Percentiles rank a stretch among this genome's conserved stretches.
phyloP scores from a whole-genome alignment of 1,140 invertebrate genomes.

The Drosophila rufa region DNA sequence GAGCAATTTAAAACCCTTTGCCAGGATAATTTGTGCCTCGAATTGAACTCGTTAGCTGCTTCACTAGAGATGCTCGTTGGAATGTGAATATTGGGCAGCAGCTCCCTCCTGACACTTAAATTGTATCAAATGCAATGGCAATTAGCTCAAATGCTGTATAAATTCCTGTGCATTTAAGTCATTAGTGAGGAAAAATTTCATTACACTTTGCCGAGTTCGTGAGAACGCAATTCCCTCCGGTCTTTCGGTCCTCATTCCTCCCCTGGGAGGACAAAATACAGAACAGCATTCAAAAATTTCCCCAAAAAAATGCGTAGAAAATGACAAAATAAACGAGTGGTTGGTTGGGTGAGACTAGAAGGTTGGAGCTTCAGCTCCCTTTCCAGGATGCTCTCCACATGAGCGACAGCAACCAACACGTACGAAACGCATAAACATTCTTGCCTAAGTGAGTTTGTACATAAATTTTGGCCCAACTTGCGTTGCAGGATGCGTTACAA shows the following conservation, averaged over 20 bases:
- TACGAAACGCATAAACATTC: constrained; percentile 83
- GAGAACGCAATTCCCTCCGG: constrained; percentile 32
- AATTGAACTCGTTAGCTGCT: not conserved
- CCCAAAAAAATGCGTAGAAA: constrained; percentile 44
- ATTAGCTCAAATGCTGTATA: constrained; percentile 60
- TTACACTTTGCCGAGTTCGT: constrained; percentile 55
- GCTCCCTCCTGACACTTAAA: constrained; percentile 26
- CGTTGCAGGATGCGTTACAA: constrained; percentile 65
- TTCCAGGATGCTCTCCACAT: constrained; percentile 39
- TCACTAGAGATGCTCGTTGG: not conserved
- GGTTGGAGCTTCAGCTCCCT: not conserved
- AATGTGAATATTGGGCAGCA: constrained; percentile 8
- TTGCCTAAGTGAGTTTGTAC: constrained; percentile 82
- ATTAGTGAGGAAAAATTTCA: constrained; percentile 76
- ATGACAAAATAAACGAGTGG: constrained; percentile 50
- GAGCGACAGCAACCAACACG: constrained; percentile 76
- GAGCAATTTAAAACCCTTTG: constrained; percentile 3
- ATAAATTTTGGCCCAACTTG: constrained; percentile 74
- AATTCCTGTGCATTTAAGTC: constrained; percentile 78
- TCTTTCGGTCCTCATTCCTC: constrained; percentile 32
- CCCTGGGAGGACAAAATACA: constrained; percentile 23
- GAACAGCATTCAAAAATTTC: constrained; percentile 46
- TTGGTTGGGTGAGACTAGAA: not conserved
- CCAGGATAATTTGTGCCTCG: not conserved
- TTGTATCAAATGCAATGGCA: constrained; percentile 69